phyloP scores from a whole-genome alignment of 2,797 vertebrate genomes.

The Calcarius lapponicus region DNA sequence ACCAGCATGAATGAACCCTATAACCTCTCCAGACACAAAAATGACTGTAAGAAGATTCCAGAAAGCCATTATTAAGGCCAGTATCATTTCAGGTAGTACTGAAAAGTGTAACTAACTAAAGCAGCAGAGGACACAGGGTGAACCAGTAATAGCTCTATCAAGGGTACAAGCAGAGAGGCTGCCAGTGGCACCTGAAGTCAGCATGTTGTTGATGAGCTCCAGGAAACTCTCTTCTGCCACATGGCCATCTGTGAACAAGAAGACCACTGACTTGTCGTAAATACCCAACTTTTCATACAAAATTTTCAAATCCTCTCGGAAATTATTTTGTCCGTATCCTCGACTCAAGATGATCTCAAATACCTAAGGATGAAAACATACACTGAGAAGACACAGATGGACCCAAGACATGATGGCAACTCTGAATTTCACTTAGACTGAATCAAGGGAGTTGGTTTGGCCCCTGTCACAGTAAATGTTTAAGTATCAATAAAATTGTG shows the following conservation, averaged over 20 bases:
- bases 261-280: constrained; percentile 87
- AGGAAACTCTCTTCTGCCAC: constrained; percentile 94
- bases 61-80: not conserved
- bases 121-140: not conserved
- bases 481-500: not conserved
- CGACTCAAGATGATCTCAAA: constrained; percentile 92
- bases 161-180: not conserved
- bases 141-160: not conserved
- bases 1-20: not conserved
- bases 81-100: not conserved
- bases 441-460: not conserved
- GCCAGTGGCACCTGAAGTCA: constrained; percentile 87
- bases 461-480: not conserved
- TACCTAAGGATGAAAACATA: constrained; percentile 74
- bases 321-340: constrained; percentile 87
- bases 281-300: constrained; percentile 90
- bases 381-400: not conserved
- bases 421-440: not conserved
- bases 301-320: constrained; percentile 90
- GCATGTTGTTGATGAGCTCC: constrained; percentile 98
- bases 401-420: not conserved
- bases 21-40: not conserved
- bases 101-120: not conserved
- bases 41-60: not conserved
- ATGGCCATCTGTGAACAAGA: constrained; percentile 93